Evolutionary conservation across 1,140 invertebrate species (phyloP), one percentile per base, ranked within the genome.

Genomic region (Zaprionus nigranus): DNA sequence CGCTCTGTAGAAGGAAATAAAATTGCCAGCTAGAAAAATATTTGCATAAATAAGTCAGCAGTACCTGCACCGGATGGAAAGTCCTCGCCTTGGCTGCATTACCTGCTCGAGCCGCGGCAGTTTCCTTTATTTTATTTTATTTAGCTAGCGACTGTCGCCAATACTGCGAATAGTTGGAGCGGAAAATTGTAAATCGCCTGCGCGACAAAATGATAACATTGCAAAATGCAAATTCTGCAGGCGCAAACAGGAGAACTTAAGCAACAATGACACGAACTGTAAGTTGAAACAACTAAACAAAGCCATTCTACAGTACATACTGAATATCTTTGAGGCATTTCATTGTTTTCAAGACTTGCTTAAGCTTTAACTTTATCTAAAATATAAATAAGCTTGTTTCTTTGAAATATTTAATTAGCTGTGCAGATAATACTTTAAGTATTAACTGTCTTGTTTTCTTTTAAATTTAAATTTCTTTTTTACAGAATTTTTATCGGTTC

Each of bases 1-100:
- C 57, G 20, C 4, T 15, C 36, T 38, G 5, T 38, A 15, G 12
- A 38, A 17, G n/a, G 40, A 28, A 20, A 56, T 17, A 24, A 36
- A 38, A 58, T 46, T 51, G 20, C 20, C 17, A 51, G 46, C 11
- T 51, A 24, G 20, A 51, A 51, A 75, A 64, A 74, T 80, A 87
- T 87, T 87, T 87, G 84, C 84, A 87, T 86, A 88, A 86, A 80
- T 86, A 88, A 86, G 84, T 87, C 79, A 74, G 66, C 84, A 7
- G 30, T 34, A 34, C 64, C 61, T 71, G 79, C 30, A 75, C 65
- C 75, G 83, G 82, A 87, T 83, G 53, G 80, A 66, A 86, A 82
- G 77, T 70, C 60, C 60, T 57, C 75, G 57, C 60, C 60, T 53
- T 65, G 69, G 46, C 75, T 61, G 63, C 70, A 63, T 68, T 74